Percentiles rank a stretch among this genome's conserved stretches.
These are phyloP conservation scores for Euspilapteryx auroguttella DNA, from an alignment of 2,888 invertebrate genomes.

Conservation along the genomic window DNA sequence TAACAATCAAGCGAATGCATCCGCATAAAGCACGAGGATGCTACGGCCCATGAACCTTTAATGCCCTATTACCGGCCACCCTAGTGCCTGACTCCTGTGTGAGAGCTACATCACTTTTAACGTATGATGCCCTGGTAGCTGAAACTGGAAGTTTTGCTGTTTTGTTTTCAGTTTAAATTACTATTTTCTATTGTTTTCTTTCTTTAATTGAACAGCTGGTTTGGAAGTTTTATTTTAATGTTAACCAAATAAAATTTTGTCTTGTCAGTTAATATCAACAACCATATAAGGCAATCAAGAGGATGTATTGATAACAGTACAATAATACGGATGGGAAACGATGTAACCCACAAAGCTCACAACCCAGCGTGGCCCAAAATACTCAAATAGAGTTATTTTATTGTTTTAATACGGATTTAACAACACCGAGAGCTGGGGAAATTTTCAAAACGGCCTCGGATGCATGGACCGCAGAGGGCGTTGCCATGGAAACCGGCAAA, in stretches of 20 bases:
- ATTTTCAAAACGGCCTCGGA: constrained; percentile 40
- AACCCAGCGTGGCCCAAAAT: constrained; percentile 14
- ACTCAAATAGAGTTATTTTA: constrained; percentile 31
- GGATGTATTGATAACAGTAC: too few relatives aligned
- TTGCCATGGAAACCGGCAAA: constrained; percentile 42
- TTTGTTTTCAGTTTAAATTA: too few relatives aligned
- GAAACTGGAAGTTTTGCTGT: too few relatives aligned
- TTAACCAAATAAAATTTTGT: too few relatives aligned
- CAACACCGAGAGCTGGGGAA: constrained; percentile 27
- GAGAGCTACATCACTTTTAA: not conserved
- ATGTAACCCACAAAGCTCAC: constrained; percentile 4
- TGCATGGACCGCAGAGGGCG: constrained; percentile 38
- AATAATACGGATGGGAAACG: not conserved
- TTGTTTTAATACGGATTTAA: constrained; percentile 46
- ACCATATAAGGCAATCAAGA: too few relatives aligned
- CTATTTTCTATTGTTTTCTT: too few relatives aligned
- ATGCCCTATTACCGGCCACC: constrained; percentile 19
- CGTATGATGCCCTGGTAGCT: too few relatives aligned
- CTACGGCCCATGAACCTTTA: constrained; percentile 42
- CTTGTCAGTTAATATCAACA: too few relatives aligned
- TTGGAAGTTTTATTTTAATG: too few relatives aligned
- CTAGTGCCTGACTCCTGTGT: not conserved
- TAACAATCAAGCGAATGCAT: too few relatives aligned
- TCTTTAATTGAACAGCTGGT: too few relatives aligned
- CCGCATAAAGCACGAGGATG: too few relatives aligned